A percentile compares a stretch with the other conserved stretches of the same genome.
phyloP scores from a whole-genome alignment of 2,797 vertebrate species.

The Trachops cirrhosus region DNA sequence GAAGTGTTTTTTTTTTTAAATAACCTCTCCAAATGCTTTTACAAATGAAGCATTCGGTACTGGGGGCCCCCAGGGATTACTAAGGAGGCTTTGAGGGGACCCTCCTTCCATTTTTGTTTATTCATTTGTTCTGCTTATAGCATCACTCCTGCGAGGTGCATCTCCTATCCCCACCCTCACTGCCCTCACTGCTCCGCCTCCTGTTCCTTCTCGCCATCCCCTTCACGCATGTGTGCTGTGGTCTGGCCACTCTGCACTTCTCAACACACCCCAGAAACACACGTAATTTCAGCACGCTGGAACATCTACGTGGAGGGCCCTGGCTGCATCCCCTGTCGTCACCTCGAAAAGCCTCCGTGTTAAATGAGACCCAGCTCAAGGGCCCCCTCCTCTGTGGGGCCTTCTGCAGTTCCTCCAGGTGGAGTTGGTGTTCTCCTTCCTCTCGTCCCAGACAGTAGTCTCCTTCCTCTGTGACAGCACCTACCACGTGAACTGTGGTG shows the following conservation, averaged over 20 bases:
- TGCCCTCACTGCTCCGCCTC: neutral
- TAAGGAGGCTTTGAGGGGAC: neutral
- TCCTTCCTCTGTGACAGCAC: accelerated
- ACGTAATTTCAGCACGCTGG: neutral
- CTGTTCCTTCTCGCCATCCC: too few species aligned
- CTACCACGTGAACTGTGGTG: accelerated
- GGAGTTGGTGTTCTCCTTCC: neutral
- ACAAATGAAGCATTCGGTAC: neutral
- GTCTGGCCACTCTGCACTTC: neutral
- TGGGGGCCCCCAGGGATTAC: too few species aligned
- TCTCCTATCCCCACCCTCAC: too few species aligned
- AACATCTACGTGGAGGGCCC: neutral
- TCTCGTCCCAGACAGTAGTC: neutral
- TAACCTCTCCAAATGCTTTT: neutral
- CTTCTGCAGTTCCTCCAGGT: neutral
- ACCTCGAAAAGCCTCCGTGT: neutral
- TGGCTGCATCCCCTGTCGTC: accelerated
- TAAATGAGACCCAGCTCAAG: neutral
- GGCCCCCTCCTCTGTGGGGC: neutral
- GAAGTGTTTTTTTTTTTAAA: neutral
- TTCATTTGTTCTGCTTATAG: neutral
- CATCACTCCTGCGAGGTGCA: accelerated
- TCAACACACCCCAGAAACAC: neutral
- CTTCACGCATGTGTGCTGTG: accelerated
- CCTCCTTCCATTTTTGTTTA: neutral